Conservation (phyloP, 2,113 vertebrate species). For the Chamaetylas fuelleborni region DNA sequence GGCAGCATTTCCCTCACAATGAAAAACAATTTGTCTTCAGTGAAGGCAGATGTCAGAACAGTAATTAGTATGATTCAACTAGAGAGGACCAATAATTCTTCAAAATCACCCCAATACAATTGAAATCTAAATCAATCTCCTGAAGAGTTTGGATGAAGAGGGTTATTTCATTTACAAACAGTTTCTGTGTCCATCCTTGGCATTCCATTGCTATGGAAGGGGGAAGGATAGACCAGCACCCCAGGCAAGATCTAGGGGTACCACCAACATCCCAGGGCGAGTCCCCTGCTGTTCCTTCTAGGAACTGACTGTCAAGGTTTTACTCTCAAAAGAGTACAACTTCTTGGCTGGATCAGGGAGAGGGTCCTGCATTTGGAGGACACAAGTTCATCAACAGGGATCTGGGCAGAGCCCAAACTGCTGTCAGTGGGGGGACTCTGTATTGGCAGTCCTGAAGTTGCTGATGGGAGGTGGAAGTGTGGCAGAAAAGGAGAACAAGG, state of each 20-base stretch:
- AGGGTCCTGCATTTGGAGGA: not conserved
- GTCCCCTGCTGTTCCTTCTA: rapidly evolving
- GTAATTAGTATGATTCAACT: not conserved
- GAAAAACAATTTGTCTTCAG: not conserved
- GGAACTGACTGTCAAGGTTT: not conserved
- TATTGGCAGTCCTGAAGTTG: not conserved
- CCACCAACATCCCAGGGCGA: not conserved
- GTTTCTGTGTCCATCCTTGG: not conserved
- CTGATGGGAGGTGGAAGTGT: not conserved
- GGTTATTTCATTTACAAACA: not conserved
- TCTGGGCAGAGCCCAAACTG: not conserved
- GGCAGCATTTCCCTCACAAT: constrained; percentile 53
- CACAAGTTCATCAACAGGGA: not conserved
- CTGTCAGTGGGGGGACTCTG: not conserved
- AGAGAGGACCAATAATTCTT: not conserved
- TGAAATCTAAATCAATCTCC: not conserved
- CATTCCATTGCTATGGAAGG: not conserved
- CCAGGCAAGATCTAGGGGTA: not conserved
- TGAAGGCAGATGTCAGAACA: not conserved
- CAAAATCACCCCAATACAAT: not conserved
- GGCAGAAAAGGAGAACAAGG: not conserved
- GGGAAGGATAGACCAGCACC: not conserved
- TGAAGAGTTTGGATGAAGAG: not conserved
- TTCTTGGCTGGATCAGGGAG: not conserved
- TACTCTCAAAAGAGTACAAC: not conserved